Conservation (phyloP, 2,888 invertebrate genomes). For the Plutella xylostella region DNA sequence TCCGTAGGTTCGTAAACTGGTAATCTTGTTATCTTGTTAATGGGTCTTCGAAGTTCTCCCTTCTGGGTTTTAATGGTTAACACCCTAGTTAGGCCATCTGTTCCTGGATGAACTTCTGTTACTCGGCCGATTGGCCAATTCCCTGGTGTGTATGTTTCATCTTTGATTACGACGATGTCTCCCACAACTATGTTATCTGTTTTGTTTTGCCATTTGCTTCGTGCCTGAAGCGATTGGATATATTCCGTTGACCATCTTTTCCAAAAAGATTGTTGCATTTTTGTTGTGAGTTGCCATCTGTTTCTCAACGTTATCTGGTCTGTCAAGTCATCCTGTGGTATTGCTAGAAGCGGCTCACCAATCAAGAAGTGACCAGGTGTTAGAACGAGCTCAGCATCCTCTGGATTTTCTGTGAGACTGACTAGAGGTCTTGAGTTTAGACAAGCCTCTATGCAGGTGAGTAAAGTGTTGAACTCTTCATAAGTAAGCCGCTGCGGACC, state of each 20-base stretch:
- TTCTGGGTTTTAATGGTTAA: slow-evolving; percentile 15
- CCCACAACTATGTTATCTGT: slow-evolving; percentile 16
- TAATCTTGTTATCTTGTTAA: slow-evolving; percentile 6
- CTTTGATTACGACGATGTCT: slow-evolving; percentile 20
- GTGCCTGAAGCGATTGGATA: neutral
- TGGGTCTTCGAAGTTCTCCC: slow-evolving; percentile 2
- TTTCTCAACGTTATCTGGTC: slow-evolving; percentile 11
- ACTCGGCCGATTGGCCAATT: slow-evolving; percentile 21
- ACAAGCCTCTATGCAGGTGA: neutral
- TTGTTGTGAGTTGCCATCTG: no score
- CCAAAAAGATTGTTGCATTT: neutral
- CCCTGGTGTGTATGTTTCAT: neutral
- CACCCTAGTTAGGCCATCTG: slow-evolving; percentile 17
- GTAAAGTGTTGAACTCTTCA: neutral
- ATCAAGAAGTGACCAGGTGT: slow-evolving; percentile 12
- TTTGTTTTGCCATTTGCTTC: no score
- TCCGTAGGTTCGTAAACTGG: neutral
- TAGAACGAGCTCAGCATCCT: slow-evolving; percentile 3
- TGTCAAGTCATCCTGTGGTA: no score
- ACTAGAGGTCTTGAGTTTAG: neutral
- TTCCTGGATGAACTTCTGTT: slow-evolving; percentile 16
- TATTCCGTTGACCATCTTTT: neutral
- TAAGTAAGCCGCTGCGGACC: neutral
- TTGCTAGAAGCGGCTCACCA: slow-evolving; percentile 6
- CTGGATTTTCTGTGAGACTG: slow-evolving; percentile 8